phyloP scores from a whole-genome alignment of 2,888 invertebrate species.

The Stenolophus ochropezus region DNA sequence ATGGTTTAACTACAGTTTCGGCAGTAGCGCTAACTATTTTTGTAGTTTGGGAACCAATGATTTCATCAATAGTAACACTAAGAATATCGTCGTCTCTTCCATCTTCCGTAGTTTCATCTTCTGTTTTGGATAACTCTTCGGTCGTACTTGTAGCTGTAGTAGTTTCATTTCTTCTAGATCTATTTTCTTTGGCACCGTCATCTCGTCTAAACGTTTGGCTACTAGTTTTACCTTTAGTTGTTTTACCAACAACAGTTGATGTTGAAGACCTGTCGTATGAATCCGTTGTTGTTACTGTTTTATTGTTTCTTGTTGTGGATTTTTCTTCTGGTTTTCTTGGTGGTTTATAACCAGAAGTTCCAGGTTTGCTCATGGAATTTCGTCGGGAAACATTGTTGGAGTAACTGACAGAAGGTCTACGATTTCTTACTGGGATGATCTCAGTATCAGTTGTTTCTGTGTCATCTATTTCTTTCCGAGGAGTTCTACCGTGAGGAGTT shows the following conservation, averaged over 20 bases:
- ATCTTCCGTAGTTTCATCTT: slow-evolving; percentile 53
- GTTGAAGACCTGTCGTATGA: slow-evolving; percentile 31
- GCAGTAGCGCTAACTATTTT: slow-evolving; percentile 71
- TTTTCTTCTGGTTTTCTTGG: neutral
- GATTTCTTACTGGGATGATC: slow-evolving; percentile 27
- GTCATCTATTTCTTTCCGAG: slow-evolving; percentile 59
- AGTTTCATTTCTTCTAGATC: slow-evolving; percentile 40
- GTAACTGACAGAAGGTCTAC: neutral
- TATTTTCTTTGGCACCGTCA: slow-evolving; percentile 45
- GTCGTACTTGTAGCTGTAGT: slow-evolving; percentile 44
- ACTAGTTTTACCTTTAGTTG: neutral
- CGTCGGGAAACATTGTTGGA: neutral
- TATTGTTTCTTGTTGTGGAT: neutral
- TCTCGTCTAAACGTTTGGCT: slow-evolving; percentile 54
- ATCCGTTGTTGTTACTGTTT: neutral
- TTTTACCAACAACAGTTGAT: slow-evolving; percentile 18
- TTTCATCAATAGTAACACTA: slow-evolving; percentile 52
- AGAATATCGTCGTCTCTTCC: slow-evolving; percentile 49
- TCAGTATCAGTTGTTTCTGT: slow-evolving; percentile 58
- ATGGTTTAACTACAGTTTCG: slow-evolving; percentile 70
- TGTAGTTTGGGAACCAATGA: slow-evolving; percentile 66
- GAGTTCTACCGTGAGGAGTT: slow-evolving; percentile 63
- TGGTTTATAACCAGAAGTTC: slow-evolving; percentile 4
- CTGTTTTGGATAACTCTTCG: slow-evolving; percentile 50
- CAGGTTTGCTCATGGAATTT: slow-evolving; percentile 12